Conservation (phyloP, 37 sponge, comb jelly and placozoan genomes). For the Ianthella basta region DNA sequence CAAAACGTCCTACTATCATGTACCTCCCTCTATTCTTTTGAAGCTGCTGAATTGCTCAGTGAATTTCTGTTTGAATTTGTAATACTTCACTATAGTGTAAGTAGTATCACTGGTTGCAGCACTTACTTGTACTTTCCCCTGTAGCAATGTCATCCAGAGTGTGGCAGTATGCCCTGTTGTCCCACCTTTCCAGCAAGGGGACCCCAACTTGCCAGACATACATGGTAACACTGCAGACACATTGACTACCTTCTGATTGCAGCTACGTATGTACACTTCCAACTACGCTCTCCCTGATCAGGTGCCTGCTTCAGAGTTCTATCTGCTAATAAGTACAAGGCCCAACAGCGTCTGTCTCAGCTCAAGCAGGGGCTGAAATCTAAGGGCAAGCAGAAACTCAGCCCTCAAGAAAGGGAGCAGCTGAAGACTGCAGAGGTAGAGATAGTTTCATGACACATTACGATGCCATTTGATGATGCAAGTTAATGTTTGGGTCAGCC, state of each 20-base stretch:
- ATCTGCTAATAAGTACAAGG: constrained; percentile 63
- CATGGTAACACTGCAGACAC: neutral
- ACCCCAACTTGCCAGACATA: constrained; percentile 10
- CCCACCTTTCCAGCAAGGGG: neutral
- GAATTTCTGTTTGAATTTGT: too few relatives aligned
- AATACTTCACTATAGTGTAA: too few relatives aligned
- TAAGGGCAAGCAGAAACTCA: neutral
- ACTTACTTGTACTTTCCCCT: neutral
- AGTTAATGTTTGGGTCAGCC: too few relatives aligned
- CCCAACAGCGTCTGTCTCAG: constrained; percentile 30
- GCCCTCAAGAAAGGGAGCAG: constrained; percentile 13
- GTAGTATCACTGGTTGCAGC: too few relatives aligned
- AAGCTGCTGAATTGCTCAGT: too few relatives aligned
- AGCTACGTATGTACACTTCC: too few relatives aligned
- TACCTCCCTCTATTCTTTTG: too few relatives aligned
- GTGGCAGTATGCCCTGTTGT: constrained; percentile 6
- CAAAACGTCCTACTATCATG: too few relatives aligned
- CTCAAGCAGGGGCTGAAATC: constrained; percentile 4
- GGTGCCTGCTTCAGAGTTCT: constrained; percentile 70
- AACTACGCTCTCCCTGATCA: neutral
- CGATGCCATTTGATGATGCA: neutral
- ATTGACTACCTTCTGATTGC: too few relatives aligned
- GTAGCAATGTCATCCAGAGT: constrained; percentile 18
- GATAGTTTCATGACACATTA: neutral
- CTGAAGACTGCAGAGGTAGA: constrained; percentile 19